Evolutionary conservation across 2,888 invertebrate species (phyloP).

Genomic region (Terebella lapidaria): DNA sequence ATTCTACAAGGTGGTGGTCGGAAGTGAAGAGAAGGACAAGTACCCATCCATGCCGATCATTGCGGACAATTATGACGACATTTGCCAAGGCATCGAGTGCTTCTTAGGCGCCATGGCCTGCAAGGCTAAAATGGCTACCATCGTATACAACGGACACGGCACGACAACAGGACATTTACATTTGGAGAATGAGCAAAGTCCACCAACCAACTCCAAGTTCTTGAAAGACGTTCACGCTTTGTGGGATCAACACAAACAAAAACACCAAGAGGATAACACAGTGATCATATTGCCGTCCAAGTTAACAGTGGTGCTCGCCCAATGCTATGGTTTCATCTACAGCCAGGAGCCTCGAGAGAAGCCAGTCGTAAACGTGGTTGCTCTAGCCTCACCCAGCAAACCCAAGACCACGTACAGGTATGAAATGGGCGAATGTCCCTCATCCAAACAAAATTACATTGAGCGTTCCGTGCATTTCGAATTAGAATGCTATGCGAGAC

Average conservation of each 20-base stretch:
- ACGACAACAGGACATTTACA: background rate
- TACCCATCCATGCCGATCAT: background rate
- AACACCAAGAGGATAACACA: background rate
- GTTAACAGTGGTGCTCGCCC: background rate
- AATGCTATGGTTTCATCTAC: background rate
- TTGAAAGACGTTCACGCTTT: background rate
- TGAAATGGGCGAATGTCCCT: no score
- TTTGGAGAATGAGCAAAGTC: background rate
- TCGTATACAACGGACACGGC: background rate
- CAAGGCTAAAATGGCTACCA: background rate
- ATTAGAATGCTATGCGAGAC: no score
- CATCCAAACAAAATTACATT: no score
- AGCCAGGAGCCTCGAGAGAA: background rate
- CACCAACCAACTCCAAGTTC: background rate
- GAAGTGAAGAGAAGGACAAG: background rate
- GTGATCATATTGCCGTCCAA: background rate
- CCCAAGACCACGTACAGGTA: background rate
- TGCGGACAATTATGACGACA: background rate
- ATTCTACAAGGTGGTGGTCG: background rate
- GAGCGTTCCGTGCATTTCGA: no score
- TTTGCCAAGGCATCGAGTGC: background rate
- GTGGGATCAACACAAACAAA: no score
- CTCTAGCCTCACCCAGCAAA: background rate
- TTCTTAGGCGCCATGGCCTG: background rate
- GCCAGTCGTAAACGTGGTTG: background rate